These are phyloP conservation scores for Trypoxylon attenuatum DNA, from an alignment of 2,888 invertebrate genomes.

Conservation along the genomic window DNA sequence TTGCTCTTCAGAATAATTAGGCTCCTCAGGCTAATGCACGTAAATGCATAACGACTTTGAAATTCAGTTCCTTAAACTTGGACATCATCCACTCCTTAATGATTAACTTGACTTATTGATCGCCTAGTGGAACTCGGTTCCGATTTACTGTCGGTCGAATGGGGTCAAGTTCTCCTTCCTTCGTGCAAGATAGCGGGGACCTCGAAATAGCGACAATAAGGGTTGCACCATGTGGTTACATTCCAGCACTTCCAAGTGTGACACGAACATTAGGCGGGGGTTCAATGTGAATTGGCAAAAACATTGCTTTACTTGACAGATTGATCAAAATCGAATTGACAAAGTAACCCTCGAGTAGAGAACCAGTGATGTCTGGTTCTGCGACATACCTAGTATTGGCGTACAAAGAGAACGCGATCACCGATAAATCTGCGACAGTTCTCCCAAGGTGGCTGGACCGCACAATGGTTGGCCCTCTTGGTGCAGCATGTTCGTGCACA, in stretches of 20 bases:
- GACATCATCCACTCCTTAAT: too few species aligned
- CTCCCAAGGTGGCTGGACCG: conserved; percentile 4
- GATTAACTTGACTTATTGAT: conserved; percentile 39
- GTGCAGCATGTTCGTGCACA: conserved; percentile 13
- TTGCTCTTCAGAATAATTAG: too few species aligned
- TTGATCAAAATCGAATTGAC: too few species aligned
- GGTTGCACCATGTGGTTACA: conserved; percentile 12
- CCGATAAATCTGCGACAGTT: conserved; percentile 9
- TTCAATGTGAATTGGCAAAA: background rate
- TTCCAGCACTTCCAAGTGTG: background rate
- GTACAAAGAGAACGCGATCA: too few species aligned
- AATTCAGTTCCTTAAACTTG: too few species aligned
- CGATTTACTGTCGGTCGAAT: conserved; percentile 35
- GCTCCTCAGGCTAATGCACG: too few species aligned
- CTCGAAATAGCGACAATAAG: conserved; percentile 30
- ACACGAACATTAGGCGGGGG: too few species aligned
- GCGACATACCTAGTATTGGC: too few species aligned
- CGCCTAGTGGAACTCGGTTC: conserved; percentile 29
- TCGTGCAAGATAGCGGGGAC: conserved; percentile 35
- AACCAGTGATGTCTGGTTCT: too few species aligned
- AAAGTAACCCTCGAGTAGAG: too few species aligned
- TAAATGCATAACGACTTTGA: too few species aligned
- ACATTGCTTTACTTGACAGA: too few species aligned
- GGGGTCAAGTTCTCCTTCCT: conserved; percentile 45
- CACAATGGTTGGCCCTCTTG: conserved; percentile 3